Evolutionary conservation across 2,888 invertebrate species (phyloP), one percentile per base, ranked within the genome.

Genomic region (Hesperia comma): DNA sequence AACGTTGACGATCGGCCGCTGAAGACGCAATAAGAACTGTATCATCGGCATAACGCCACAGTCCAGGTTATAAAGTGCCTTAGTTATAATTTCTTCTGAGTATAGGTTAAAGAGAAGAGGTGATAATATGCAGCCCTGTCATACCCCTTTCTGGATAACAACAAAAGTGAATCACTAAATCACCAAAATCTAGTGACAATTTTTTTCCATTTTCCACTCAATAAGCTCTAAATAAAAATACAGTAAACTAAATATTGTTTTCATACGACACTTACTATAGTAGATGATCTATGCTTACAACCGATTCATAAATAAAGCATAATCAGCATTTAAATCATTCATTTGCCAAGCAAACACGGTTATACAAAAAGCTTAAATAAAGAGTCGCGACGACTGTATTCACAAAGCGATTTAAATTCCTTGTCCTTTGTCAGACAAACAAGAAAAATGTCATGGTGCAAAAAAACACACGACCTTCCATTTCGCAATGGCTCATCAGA

Each of bases 281-380:
- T n/a, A n/a, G n/a, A n/a, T n/a, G n/a, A n/a, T n/a, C n/a, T n/a
- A n/a, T n/a, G n/a, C n/a, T n/a, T 71, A 75, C 73, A 73, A 74
- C 69, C 69, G 54, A 66, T 68, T 68, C 76, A 70, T 77, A 76
- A 78, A 77, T 76, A 73, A 72, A 71, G 32, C 77, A 79, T 84
- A 86, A 87, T 87, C 83, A 86, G 73, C 79, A 72, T 77, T 80
- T 73, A 85, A 87, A 86, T 86, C 83, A 87, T 84, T 87, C 87
- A 85, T 88, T 86, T 86, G 80, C 86, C 75, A 79, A 82, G 76
- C 72, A 75, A 75, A 79, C 74, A 81, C 77, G 77, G 76, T 77
- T 74, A 72, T 72, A 79, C 80, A 73, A 82, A 83, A 81, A 76
- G 75, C 76, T 77, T 81, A 82, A 84, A 82, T 81, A 86, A 87